Conservation (phyloP, 2,797 vertebrate species). For the Prunella strophiata region DNA sequence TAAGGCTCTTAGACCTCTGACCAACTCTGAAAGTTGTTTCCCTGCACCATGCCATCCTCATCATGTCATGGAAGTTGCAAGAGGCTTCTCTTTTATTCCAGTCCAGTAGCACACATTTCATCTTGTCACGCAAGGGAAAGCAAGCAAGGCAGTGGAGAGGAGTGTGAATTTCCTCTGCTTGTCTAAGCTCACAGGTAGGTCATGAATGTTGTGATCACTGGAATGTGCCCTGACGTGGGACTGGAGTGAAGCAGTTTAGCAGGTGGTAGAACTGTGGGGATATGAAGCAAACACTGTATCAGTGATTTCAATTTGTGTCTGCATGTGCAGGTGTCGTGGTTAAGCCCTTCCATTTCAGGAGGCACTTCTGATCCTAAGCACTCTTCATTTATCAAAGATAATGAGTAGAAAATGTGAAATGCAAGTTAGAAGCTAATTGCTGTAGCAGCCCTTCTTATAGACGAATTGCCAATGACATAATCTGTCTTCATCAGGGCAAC, state of each 20-base stretch:
- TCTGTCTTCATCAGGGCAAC: background rate
- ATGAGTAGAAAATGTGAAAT: background rate
- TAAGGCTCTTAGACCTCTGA: background rate
- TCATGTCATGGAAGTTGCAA: background rate
- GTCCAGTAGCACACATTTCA: background rate
- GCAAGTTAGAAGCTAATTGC: background rate
- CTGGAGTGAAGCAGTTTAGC: background rate
- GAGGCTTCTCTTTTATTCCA: background rate
- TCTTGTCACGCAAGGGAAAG: background rate
- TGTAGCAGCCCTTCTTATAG: background rate
- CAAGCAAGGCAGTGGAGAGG: background rate
- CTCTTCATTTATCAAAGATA: constrained; percentile 7
- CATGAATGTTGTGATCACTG: background rate
- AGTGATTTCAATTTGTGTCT: background rate
- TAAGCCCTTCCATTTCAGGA: background rate
- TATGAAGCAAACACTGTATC: background rate
- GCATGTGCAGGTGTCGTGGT: background rate
- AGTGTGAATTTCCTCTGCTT: background rate
- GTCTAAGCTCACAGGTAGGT: background rate
- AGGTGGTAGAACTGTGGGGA: background rate
- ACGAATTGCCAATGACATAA: background rate
- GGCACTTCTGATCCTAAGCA: background rate
- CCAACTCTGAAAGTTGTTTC: background rate
- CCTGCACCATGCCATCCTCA: background rate
- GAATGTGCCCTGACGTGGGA: background rate